Conservation (phyloP, 35 echinoderm and acorn worm species). For the Patiria miniata region DNA sequence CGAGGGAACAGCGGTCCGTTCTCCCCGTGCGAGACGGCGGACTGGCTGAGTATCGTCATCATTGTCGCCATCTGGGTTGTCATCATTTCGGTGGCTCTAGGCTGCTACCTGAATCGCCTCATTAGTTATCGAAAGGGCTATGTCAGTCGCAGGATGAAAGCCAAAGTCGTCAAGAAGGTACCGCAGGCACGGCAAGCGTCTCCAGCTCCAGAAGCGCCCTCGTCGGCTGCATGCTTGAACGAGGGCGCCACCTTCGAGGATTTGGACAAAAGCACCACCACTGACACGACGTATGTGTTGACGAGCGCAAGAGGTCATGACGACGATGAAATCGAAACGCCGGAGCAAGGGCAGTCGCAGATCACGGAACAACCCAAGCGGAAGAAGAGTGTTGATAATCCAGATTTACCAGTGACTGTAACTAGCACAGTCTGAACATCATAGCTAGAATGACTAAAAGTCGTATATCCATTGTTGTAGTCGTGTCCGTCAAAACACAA, state of each 20-base stretch:
- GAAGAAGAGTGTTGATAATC: too few relatives aligned
- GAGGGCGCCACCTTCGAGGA: background rate
- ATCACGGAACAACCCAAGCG: too few relatives aligned
- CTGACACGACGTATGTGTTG: background rate
- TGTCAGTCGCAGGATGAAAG: background rate
- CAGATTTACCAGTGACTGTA: too few relatives aligned
- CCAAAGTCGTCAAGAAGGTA: background rate
- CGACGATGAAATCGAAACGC: too few relatives aligned
- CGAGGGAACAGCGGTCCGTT: background rate
- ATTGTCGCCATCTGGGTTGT: background rate
- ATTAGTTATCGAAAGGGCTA: background rate
- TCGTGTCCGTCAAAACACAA: too few relatives aligned
- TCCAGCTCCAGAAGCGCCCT: background rate
- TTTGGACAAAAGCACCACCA: background rate
- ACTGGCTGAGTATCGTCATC: constrained; percentile 3
- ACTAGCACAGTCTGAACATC: too few relatives aligned
- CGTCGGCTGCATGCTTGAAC: background rate
- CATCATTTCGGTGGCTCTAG: background rate
- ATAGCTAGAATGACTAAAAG: too few relatives aligned
- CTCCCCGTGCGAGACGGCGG: background rate
- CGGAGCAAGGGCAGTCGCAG: too few relatives aligned
- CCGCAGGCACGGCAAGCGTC: background rate
- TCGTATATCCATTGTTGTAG: too few relatives aligned
- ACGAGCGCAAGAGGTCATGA: background rate
- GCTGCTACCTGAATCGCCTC: background rate